Conservation (phyloP, 2,888 invertebrate genomes). For the Augochlorella aurata region DNA sequence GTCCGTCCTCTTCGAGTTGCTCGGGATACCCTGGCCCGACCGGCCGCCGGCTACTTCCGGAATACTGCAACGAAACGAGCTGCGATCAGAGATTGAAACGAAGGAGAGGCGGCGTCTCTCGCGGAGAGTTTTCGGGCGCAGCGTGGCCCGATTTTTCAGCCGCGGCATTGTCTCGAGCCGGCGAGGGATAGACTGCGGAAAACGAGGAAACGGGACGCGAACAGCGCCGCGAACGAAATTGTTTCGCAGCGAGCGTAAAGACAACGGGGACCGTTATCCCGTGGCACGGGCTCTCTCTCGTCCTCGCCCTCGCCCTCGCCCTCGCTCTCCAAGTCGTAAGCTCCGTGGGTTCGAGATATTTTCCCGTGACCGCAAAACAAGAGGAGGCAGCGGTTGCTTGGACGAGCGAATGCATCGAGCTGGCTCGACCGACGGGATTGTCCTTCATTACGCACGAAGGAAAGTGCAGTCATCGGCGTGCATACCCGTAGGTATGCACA, state of each 20-base stretch:
- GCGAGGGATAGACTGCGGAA: constrained; percentile 20
- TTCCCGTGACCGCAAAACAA: constrained; percentile 61
- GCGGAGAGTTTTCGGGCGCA: no score
- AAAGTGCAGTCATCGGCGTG: constrained; percentile 77
- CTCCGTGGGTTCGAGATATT: constrained; percentile 43
- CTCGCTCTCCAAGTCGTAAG: constrained; percentile 38
- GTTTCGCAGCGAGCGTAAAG: neutral
- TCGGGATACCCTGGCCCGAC: no score
- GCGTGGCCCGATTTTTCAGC: no score
- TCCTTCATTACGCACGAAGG: constrained; percentile 78
- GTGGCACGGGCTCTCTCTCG: constrained; percentile 21
- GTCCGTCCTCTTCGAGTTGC: no score
- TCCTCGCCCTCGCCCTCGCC: no score
- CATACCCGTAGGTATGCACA: constrained; percentile 72
- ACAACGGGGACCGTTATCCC: constrained; percentile 31
- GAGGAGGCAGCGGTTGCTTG: constrained; percentile 59
- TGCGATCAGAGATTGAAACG: no score
- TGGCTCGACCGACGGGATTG: constrained; percentile 64
- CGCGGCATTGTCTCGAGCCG: no score
- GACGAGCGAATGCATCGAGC: constrained; percentile 64
- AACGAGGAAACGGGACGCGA: constrained; percentile 54
- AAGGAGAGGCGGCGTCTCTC: no score
- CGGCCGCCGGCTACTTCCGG: no score
- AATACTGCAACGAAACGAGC: no score
- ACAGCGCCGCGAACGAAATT: constrained; percentile 31